phyloP scores from a whole-genome alignment of 2,113 vertebrate species.

The Amia ocellicauda region DNA sequence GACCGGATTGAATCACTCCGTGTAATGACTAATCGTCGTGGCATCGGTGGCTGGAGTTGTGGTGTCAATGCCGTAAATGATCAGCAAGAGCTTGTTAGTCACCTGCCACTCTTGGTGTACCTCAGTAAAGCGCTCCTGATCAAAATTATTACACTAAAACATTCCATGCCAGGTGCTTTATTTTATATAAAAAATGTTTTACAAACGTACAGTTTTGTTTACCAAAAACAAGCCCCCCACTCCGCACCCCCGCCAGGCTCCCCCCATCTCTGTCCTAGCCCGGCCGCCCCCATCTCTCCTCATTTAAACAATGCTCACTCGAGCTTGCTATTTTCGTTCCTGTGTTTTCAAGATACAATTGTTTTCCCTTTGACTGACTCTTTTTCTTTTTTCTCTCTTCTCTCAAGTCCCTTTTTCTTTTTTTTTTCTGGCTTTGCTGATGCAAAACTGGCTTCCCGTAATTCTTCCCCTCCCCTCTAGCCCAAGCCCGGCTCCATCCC shows the following conservation, averaged over 20 bases:
- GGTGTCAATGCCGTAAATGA: too few relatives aligned
- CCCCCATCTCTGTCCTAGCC: conserved; percentile 19
- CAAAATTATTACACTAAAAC: too few relatives aligned
- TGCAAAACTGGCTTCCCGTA: conserved; percentile 86
- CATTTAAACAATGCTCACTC: conserved; percentile 49
- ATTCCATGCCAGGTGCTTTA: not conserved
- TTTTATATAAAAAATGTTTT: conserved; percentile 14
- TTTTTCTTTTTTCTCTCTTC: conserved; percentile 40
- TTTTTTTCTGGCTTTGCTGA: conserved; percentile 73
- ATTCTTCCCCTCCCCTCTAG: conserved; percentile 77
- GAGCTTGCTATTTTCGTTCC: conserved; percentile 72
- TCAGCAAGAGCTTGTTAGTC: too few relatives aligned
- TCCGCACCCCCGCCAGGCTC: conserved; percentile 12
- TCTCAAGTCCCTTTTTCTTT: conserved; percentile 35
- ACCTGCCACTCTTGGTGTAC: too few relatives aligned
- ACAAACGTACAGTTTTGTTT: conserved; percentile 19
- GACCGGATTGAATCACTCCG: too few relatives aligned
- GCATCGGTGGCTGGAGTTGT: too few relatives aligned
- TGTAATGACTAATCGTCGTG: too few relatives aligned
- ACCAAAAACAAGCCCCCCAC: conserved; percentile 37
- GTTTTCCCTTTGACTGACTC: conserved; percentile 59
- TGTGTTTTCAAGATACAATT: conserved; percentile 77
- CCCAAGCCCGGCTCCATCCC: conserved; percentile 57
- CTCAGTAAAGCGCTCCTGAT: too few relatives aligned
- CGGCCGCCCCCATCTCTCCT: conserved; percentile 34